These are phyloP conservation scores for Drosophila ezoana DNA, from an alignment of 2,888 invertebrate genomes.

Conservation along the genomic window DNA sequence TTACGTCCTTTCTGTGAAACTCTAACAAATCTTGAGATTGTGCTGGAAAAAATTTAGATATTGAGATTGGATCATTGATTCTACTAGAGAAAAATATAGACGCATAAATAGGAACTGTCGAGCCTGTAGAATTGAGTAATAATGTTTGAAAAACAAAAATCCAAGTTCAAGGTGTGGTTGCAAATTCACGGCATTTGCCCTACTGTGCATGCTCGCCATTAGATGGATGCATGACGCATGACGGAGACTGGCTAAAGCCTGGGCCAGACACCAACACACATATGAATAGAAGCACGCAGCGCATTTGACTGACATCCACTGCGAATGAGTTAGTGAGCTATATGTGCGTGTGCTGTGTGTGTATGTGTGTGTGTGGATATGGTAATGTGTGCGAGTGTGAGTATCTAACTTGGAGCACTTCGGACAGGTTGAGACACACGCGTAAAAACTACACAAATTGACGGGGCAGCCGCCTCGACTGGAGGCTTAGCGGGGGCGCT, in stretches of 20 bases:
- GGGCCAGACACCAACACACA: slow-evolving; percentile 56
- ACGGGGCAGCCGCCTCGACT: slow-evolving; percentile 42
- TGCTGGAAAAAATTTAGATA: no score
- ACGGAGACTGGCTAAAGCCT: slow-evolving; percentile 58
- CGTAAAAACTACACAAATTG: slow-evolving; percentile 80
- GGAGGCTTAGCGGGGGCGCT: slow-evolving; percentile 53
- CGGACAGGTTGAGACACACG: slow-evolving; percentile 80
- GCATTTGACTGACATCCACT: slow-evolving; percentile 64
- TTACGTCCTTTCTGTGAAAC: no score
- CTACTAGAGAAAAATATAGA: no score
- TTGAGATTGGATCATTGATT: no score
- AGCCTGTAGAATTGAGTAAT: no score
- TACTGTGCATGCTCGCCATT: slow-evolving; percentile 62
- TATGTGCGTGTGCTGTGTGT: slow-evolving; percentile 31
- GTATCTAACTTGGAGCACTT: slow-evolving; percentile 71
- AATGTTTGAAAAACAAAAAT: no score
- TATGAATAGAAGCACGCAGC: slow-evolving; percentile 37
- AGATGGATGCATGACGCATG: slow-evolving; percentile 77
- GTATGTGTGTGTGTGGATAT: slow-evolving; percentile 46
- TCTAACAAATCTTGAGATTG: no score
- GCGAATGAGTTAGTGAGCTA: slow-evolving; percentile 52
- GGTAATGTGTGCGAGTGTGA: slow-evolving; percentile 57
- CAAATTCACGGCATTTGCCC: not conserved
- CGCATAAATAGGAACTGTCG: no score
- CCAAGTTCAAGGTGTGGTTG: not conserved